Percentiles rank a stretch among this genome's conserved stretches.
These are phyloP conservation scores for Metopolophium dirhodum DNA, from an alignment of 1,140 invertebrate species.

Conservation along the genomic window DNA sequence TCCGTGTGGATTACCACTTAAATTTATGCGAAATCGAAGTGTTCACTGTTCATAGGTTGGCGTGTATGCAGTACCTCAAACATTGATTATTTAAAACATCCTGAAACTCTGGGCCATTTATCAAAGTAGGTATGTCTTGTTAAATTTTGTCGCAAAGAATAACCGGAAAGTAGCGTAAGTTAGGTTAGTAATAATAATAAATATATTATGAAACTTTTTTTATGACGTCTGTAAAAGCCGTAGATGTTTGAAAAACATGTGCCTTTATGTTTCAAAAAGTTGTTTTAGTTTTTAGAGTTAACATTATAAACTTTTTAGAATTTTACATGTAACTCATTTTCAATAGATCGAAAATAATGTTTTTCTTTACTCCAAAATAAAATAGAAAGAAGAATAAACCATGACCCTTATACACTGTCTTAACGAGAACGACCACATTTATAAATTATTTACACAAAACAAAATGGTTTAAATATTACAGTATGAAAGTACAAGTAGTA, in stretches of 20 bases:
- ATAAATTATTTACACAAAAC: not conserved
- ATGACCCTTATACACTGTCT: too few relatives aligned
- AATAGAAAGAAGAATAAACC: not conserved
- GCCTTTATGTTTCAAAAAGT: constrained; percentile 7
- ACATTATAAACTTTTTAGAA: not conserved
- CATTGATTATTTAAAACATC: constrained; percentile 24
- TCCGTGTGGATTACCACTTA: constrained; percentile 22
- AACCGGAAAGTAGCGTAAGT: not conserved
- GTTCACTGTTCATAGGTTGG: not conserved
- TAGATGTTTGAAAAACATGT: constrained; percentile 30
- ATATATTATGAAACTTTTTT: constrained; percentile 40
- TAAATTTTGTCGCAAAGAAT: not conserved
- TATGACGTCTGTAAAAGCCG: not conserved
- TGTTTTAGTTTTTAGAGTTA: constrained; percentile 16
- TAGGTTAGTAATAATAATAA: constrained; percentile 4
- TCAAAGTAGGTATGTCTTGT: not conserved
- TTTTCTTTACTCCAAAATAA: not conserved
- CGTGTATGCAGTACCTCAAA: not conserved
- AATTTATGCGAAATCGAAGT: constrained; percentile 28
- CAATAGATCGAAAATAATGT: constrained; percentile 21
- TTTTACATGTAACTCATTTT: constrained; percentile 26
- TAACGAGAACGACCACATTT: not conserved
- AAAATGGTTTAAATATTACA: not conserved
- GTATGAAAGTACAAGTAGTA: not conserved
- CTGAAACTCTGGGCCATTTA: not conserved